These are phyloP conservation scores for Aricia agestis DNA, from an alignment of 1,140 invertebrate genomes.

Conservation along the genomic window DNA sequence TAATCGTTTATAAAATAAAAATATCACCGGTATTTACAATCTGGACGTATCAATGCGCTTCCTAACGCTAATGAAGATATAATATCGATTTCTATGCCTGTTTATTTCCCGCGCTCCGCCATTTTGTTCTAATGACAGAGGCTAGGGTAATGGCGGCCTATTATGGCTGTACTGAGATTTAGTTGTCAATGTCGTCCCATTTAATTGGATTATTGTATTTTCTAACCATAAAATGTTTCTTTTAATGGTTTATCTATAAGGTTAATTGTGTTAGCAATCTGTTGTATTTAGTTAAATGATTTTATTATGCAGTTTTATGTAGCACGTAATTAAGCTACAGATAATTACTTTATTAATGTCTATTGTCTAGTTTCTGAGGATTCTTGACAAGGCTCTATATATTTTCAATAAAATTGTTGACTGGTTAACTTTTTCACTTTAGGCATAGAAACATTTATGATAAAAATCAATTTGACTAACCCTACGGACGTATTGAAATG, in stretches of 20 bases:
- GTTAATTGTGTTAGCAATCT: neutral
- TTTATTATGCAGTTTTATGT: neutral
- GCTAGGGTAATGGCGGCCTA: conserved; percentile 62
- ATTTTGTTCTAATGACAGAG: conserved; percentile 64
- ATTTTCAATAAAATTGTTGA: no score
- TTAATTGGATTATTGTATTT: conserved; percentile 70
- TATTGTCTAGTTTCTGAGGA: no score
- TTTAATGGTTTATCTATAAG: neutral
- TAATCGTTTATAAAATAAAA: conserved; percentile 23
- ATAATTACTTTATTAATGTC: neutral
- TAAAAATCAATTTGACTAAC: no score
- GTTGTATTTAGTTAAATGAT: neutral
- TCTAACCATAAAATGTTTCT: conserved; percentile 22
- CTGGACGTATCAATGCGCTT: conserved; percentile 62
- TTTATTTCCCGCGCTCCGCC: conserved; percentile 61
- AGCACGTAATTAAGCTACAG: neutral
- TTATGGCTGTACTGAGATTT: conserved; percentile 60
- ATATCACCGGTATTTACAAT: conserved; percentile 49
- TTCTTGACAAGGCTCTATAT: no score
- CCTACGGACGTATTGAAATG: no score
- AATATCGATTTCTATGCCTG: conserved; percentile 64
- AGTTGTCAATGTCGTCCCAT: conserved; percentile 63
- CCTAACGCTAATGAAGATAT: conserved; percentile 69
- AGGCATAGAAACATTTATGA: no score
- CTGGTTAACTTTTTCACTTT: no score